These are phyloP conservation scores for Drosophila erecta DNA, from an alignment of 1,140 invertebrate genomes.

Conservation along the genomic window DNA sequence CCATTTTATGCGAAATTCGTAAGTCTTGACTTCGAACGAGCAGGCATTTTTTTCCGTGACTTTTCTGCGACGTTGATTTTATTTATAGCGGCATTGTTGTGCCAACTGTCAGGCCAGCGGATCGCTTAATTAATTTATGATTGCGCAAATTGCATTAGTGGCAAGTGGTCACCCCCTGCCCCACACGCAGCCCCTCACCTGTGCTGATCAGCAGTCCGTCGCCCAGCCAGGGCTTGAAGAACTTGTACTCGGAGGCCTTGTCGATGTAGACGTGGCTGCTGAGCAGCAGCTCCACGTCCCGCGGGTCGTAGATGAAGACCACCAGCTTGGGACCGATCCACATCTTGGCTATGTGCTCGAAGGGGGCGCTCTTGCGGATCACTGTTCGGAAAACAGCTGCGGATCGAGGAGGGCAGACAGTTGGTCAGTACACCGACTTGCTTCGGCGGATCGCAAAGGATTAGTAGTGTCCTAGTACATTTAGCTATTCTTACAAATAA, in stretches of 20 bases:
- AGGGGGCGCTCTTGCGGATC: conserved; percentile 86
- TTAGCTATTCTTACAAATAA: too few relatives aligned
- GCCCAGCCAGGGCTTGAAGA: conserved; percentile 91
- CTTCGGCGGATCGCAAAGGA: too few relatives aligned
- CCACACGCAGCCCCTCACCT: conserved; percentile 85
- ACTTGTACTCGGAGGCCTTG: conserved; percentile 89
- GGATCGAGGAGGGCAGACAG: too few relatives aligned
- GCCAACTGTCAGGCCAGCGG: conserved; percentile 73
- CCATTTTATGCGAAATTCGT: background rate
- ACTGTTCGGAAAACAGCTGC: conserved; percentile 89
- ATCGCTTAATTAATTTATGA: conserved; percentile 81
- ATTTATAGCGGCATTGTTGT: conserved; percentile 75
- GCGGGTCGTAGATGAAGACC: conserved; percentile 90
- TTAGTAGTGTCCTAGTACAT: too few relatives aligned
- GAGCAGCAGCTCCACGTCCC: conserved; percentile 90
- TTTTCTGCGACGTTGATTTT: conserved; percentile 52
- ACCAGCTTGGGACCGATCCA: conserved; percentile 91
- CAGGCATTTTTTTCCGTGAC: conserved; percentile 19
- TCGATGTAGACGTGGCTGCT: conserved; percentile 91
- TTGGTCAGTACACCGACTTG: too few relatives aligned
- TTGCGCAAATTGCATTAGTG: conserved; percentile 75
- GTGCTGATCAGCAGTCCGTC: conserved; percentile 91
- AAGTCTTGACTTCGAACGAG: background rate
- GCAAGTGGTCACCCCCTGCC: conserved; percentile 21
- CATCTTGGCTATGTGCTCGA: conserved; percentile 87